A percentile compares a stretch with the other conserved stretches of the same genome.
phyloP scores from a whole-genome alignment of 2,888 invertebrate genomes.

The Heteromurus nitidus region DNA sequence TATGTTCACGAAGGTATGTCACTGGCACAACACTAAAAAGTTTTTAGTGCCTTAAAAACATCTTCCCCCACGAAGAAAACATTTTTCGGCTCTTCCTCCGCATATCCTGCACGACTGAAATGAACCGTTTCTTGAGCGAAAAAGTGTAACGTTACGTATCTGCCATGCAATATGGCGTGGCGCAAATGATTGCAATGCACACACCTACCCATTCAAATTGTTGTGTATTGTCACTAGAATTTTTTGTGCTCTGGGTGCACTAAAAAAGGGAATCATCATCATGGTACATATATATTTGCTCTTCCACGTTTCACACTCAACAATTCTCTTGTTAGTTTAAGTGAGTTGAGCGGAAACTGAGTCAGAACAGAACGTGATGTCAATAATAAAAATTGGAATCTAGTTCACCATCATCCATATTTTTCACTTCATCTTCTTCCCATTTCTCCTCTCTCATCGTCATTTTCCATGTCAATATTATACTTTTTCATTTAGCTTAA shows the following conservation, averaged over 20 bases:
- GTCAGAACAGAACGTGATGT: constrained; percentile 21
- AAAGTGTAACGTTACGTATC: neutral
- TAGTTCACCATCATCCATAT: constrained; percentile 12
- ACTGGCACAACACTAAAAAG: neutral
- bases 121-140: neutral
- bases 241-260: neutral
- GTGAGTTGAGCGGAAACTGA: constrained; percentile 6
- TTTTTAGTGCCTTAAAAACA: neutral
- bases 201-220: neutral
- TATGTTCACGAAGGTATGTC: neutral
- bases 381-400: constrained; percentile 26
- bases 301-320: neutral
- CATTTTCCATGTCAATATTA: too few species aligned
- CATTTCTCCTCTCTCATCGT: neutral
- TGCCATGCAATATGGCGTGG: neutral
- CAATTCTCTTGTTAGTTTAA: neutral
- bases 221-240: constrained; percentile 13
- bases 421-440: neutral
- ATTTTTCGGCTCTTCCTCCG: neutral
- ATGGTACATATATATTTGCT: constrained; percentile 1
- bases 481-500: too few species aligned
- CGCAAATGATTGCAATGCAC: neutral
- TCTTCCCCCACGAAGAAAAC: neutral
- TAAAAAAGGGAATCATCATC: neutral
- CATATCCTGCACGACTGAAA: neutral